These are phyloP conservation scores for Parnassius orleans DNA, from an alignment of 2,888 invertebrate species.

Conservation along the genomic window DNA sequence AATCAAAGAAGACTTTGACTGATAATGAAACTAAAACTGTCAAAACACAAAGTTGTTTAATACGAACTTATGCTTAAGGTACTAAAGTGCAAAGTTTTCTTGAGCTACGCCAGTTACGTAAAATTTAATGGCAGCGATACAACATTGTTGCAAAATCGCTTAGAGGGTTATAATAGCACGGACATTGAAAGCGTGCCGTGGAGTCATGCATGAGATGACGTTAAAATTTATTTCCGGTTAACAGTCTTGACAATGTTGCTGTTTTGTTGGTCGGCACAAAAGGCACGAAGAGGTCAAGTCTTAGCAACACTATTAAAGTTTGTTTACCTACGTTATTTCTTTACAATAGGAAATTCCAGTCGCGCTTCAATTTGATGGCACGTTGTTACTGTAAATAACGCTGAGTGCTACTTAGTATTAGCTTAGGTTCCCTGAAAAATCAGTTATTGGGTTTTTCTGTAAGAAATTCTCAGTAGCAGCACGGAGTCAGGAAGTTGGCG, in stretches of 20 bases:
- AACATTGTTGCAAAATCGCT: constrained; percentile 30
- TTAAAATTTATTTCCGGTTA: constrained; percentile 38
- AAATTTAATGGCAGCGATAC: constrained; percentile 20
- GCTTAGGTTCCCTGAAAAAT: too few species aligned
- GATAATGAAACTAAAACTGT: constrained; percentile 17
- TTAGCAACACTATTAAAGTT: too few species aligned
- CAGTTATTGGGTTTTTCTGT: too few species aligned
- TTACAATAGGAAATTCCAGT: too few species aligned
- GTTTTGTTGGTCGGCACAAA: constrained; percentile 22
- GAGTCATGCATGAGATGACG: constrained; percentile 35
- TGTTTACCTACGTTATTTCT: too few species aligned
- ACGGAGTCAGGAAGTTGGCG: too few species aligned
- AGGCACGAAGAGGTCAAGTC: neutral
- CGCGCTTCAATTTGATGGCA: too few species aligned
- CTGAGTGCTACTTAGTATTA: too few species aligned
- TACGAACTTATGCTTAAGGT: constrained; percentile 18
- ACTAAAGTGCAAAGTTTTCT: constrained; percentile 20
- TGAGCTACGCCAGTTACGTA: constrained; percentile 17
- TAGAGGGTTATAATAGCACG: constrained; percentile 22
- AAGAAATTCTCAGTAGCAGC: too few species aligned
- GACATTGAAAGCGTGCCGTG: constrained; percentile 33
- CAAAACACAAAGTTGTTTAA: constrained; percentile 23
- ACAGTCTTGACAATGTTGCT: constrained; percentile 37
- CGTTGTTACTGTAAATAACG: too few species aligned
- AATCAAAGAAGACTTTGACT: constrained; percentile 6